These are phyloP conservation scores for Hipposideros larvatus DNA, from an alignment of 2,797 vertebrate genomes.

Conservation along the genomic window DNA sequence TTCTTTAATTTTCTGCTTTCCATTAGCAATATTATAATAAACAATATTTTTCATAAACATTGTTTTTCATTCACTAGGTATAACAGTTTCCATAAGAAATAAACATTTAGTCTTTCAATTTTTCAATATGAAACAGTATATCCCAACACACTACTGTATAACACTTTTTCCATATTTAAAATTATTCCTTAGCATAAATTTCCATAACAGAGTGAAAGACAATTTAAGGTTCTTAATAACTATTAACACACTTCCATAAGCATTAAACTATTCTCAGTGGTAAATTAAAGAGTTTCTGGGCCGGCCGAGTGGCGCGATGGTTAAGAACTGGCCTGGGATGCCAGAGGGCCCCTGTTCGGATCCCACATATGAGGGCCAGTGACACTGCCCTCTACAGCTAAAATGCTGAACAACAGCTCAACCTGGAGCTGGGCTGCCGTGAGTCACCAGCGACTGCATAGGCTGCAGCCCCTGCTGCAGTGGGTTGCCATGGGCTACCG, in stretches of 20 bases:
- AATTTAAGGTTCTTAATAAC: constrained; percentile 5
- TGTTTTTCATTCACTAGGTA: background rate
- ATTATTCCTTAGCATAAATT: background rate
- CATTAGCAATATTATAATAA: constrained; percentile 3
- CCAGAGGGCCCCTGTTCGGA: too few relatives aligned
- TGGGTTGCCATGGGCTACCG: too few relatives aligned
- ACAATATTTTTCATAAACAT: background rate
- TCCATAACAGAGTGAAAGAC: background rate
- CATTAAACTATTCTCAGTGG: background rate
- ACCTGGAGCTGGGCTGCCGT: too few relatives aligned
- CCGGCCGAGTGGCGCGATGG: too few relatives aligned
- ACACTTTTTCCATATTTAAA: constrained; percentile 8
- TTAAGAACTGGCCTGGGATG: too few relatives aligned
- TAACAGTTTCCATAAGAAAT: constrained; percentile 10
- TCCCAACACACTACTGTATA: background rate
- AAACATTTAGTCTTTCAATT: background rate
- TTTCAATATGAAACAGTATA: background rate
- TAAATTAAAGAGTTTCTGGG: background rate
- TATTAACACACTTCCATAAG: background rate
- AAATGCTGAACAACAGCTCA: too few relatives aligned
- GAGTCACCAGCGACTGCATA: too few relatives aligned
- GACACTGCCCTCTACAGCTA: too few relatives aligned
- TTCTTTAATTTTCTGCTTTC: constrained; percentile 13
- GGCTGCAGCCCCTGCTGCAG: too few relatives aligned
- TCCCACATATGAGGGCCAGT: too few relatives aligned